Evolutionary conservation across 2,888 invertebrate species (phyloP).

Genomic region (Atherix ibis): DNA sequence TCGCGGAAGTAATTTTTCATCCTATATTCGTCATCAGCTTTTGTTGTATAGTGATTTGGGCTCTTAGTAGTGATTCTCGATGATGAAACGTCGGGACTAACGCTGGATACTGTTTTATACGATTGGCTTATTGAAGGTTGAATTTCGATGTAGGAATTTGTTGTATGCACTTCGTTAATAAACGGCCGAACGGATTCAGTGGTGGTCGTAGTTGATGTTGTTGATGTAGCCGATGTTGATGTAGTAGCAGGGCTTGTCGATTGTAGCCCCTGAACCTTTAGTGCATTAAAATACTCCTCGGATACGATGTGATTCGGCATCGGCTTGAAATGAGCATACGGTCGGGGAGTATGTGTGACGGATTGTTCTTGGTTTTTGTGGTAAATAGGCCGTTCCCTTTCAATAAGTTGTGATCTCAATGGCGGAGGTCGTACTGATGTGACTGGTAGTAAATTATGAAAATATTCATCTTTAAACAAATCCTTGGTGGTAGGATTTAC

Average conservation of each 20-base stretch:
- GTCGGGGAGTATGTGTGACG: constrained; percentile 12
- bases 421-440: constrained; percentile 14
- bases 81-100: constrained; percentile 16
- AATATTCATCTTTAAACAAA: not conserved
- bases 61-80: constrained; percentile 9
- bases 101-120: constrained; percentile 15
- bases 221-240: constrained; percentile 23
- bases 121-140: constrained; percentile 23
- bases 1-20: constrained; percentile 32
- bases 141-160: constrained; percentile 23
- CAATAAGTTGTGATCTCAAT: not conserved
- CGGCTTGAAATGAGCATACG: constrained; percentile 24
- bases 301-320: constrained; percentile 24
- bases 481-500: not conserved
- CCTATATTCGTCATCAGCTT: constrained; percentile 23
- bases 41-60: constrained; percentile 11
- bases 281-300: constrained; percentile 24
- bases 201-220: constrained; percentile 33
- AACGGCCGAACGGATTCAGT: constrained; percentile 27
- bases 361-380: constrained; percentile 18
- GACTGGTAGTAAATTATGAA: constrained; percentile 11
- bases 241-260: constrained; percentile 11
- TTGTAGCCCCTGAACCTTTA: too few species aligned
- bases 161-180: constrained; percentile 19
- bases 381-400: not conserved